Conservation (phyloP, 1,140 invertebrate genomes). For the Araneus ventricosus region DNA sequence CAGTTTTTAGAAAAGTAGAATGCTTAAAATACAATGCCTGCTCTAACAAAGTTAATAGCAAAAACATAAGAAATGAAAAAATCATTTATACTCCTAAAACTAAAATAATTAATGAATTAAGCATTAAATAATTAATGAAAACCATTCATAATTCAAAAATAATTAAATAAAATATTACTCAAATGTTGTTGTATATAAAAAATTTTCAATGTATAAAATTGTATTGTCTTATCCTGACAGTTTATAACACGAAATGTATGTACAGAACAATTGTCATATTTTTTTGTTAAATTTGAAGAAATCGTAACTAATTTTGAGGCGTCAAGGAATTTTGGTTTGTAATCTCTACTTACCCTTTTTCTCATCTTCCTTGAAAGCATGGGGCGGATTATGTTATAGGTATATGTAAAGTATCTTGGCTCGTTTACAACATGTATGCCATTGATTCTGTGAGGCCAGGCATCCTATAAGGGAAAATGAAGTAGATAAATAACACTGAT, state of each 20-base stretch:
- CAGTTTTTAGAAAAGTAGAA: no score
- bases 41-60: no score
- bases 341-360: neutral
- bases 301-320: neutral
- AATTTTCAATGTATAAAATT: neutral
- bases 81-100: no score
- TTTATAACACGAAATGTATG: neutral
- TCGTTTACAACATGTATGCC: slow-evolving; percentile 13
- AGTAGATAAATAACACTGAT: neutral
- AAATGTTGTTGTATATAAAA: no score
- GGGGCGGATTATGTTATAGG: neutral
- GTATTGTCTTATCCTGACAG: neutral
- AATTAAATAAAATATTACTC: no score
- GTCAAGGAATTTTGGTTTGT: neutral
- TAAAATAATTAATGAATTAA: no score
- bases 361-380: slow-evolving; percentile 16
- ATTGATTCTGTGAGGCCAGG: neutral
- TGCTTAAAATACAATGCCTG: no score
- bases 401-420: neutral
- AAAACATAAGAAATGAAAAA: no score
- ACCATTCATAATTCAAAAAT: no score
- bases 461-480: neutral
- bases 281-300: no score
- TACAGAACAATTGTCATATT: neutral
- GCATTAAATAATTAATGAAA: no score